Conservation (phyloP, 2,113 vertebrate species). For the Oenanthe melanoleuca region DNA sequence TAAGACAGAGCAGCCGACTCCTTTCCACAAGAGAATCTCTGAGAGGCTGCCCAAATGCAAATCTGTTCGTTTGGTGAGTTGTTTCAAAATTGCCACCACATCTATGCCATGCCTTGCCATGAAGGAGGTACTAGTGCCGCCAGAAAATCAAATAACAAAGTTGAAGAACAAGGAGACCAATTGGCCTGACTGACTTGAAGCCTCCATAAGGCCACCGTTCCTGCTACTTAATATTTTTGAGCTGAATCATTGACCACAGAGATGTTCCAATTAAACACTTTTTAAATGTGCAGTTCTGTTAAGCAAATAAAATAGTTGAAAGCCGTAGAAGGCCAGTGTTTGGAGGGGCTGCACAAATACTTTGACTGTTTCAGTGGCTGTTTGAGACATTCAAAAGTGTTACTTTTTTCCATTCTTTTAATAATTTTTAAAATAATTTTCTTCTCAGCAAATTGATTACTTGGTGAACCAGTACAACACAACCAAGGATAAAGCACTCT, state of each 20-base stretch:
- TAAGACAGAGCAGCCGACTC: neutral
- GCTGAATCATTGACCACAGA: neutral
- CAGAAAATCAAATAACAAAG: neutral
- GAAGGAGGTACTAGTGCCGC: neutral
- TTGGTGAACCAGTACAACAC: slow-evolving; percentile 85
- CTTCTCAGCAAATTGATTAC: slow-evolving; percentile 90
- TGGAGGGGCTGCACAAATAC: neutral
- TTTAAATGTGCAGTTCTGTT: neutral
- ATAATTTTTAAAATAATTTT: neutral
- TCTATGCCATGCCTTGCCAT: rapidly evolving
- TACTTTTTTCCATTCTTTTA: neutral
- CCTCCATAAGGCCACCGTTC: rapidly evolving
- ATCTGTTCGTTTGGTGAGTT: neutral
- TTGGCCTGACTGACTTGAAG: neutral
- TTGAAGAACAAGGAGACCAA: neutral
- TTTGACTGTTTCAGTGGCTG: neutral
- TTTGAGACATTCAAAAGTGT: neutral
- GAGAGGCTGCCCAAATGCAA: neutral
- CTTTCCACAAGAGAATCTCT: neutral
- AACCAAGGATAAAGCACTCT: slow-evolving; percentile 85
- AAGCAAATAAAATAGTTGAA: neutral
- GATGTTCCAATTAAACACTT: neutral
- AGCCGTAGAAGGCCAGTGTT: neutral
- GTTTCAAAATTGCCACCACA: neutral
- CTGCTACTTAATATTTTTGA: neutral